Evolutionary conservation across 2,797 vertebrate genomes (phyloP).

Genomic region (Manis javanica): DNA sequence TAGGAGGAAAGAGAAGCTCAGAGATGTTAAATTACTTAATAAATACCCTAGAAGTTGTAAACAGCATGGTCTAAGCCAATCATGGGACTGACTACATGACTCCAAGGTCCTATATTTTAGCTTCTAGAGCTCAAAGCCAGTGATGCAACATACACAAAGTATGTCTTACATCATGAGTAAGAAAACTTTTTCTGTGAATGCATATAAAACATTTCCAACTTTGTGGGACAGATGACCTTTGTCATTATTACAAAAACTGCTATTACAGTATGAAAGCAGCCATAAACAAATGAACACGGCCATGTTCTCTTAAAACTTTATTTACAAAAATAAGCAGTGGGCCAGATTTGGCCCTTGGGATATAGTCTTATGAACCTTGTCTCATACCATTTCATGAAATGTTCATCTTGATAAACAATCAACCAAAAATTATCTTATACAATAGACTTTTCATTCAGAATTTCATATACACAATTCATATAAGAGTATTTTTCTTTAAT

Average conservation of each 20-base stretch:
- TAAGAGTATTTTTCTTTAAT: neutral
- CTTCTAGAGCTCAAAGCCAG: neutral
- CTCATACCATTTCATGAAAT: neutral
- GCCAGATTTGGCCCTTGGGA: neutral
- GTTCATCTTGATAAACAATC: neutral
- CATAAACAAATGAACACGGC: neutral
- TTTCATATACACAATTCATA: neutral
- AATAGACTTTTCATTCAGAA: neutral
- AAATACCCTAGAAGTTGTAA: neutral
- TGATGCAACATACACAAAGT: neutral
- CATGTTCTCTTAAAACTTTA: neutral
- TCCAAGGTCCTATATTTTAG: neutral
- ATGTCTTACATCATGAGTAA: neutral
- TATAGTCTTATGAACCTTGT: neutral
- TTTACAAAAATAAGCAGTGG: neutral
- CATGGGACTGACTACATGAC: neutral
- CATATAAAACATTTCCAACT: neutral
- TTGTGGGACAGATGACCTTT: neutral
- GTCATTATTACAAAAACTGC: neutral
- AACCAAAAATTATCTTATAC: neutral
- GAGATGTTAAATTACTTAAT: neutral
- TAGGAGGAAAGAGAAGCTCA: neutral
- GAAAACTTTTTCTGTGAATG: neutral
- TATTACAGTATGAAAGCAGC: neutral
- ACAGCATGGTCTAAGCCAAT: neutral